Percentiles rank a stretch among this genome's conserved stretches.
phyloP scores from a whole-genome alignment of 2,888 invertebrate species.

The Cheiracanthium punctorium region DNA sequence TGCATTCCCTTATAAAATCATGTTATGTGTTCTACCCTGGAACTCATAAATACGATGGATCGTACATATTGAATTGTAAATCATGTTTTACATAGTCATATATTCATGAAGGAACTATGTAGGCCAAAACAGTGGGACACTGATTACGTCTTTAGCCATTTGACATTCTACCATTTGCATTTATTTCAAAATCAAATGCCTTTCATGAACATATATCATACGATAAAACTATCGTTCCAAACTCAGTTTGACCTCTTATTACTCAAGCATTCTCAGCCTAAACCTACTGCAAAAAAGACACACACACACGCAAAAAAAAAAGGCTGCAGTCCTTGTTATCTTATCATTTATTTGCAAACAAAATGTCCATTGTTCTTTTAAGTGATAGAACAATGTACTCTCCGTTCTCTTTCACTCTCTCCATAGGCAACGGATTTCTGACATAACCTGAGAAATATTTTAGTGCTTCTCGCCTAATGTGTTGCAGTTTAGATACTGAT shows the following conservation, averaged over 20 bases:
- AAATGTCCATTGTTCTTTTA: background rate
- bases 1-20: no score
- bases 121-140: no score
- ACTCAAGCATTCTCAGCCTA: background rate
- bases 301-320: no score
- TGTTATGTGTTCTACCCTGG: no score
- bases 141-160: no score
- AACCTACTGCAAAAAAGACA: no score
- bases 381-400: background rate
- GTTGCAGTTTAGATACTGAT: no score
- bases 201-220: background rate
- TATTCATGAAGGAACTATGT: no score
- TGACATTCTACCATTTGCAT: background rate
- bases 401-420: background rate
- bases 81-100: no score
- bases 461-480: no score
- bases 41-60: no score
- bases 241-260: background rate
- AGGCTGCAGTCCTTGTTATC: background rate
- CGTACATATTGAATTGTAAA: no score
- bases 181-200: background rate
- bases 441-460: background rate
- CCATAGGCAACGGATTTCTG: background rate
- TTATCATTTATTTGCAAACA: slow-evolving; percentile 7
- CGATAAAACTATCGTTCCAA: background rate